phyloP scores from a whole-genome alignment of 2,888 invertebrate species.

The Hipparchia semele region DNA sequence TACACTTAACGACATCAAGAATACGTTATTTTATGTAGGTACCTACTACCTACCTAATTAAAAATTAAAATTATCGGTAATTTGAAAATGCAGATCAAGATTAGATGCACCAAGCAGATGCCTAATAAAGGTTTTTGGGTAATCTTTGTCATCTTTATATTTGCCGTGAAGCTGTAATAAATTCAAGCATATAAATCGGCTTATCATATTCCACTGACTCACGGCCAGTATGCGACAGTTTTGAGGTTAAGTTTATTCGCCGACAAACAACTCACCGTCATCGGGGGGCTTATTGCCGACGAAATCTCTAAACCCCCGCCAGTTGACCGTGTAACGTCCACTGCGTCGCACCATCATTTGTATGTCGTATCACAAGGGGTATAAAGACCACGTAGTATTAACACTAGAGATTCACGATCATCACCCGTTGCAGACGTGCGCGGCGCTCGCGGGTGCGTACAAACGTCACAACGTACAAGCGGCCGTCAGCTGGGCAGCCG shows the following conservation, averaged over 20 bases:
- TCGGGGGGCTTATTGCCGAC: slow-evolving; percentile 76
- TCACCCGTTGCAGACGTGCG: slow-evolving; percentile 49
- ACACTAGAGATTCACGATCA: slow-evolving; percentile 39
- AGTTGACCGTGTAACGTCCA: slow-evolving; percentile 80
- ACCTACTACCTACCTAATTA: background rate
- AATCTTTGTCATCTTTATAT: background rate
- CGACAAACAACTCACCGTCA: slow-evolving; percentile 64
- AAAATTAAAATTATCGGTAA: background rate
- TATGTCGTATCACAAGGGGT: slow-evolving; percentile 46
- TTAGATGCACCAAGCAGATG: too few species aligned
- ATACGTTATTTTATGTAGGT: too few species aligned
- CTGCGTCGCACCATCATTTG: slow-evolving; percentile 79
- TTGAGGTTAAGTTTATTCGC: slow-evolving; percentile 44
- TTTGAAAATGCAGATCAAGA: background rate
- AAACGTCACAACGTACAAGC: slow-evolving; percentile 58
- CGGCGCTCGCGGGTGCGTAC: slow-evolving; percentile 64
- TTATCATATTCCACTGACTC: background rate
- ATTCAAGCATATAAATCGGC: background rate
- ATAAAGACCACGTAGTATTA: slow-evolving; percentile 42
- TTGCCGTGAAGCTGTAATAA: background rate
- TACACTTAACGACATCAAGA: too few species aligned
- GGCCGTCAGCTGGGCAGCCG: slow-evolving; percentile 68
- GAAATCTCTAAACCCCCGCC: slow-evolving; percentile 78
- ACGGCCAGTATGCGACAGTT: slow-evolving; percentile 6
- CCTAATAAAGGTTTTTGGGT: background rate